Evolutionary conservation across 2,113 vertebrate species (phyloP), one percentile per base, ranked within the genome.

Genomic region (Paramisgurnus dabryanus): DNA sequence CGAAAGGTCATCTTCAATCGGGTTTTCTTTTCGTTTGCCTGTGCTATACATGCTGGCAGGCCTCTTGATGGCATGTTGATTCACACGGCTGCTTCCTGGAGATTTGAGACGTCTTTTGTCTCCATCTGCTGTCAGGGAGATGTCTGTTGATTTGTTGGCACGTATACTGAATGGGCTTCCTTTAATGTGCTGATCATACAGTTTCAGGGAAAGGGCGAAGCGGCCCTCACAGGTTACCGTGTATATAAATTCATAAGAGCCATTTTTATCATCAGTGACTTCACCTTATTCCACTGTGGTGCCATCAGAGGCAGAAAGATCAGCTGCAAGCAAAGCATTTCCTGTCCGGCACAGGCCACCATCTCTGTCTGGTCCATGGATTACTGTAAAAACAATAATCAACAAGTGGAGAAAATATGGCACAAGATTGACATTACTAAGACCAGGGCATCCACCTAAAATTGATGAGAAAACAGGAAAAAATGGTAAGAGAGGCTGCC

Each of bases 21-120:
- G 95, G 80, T 98, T 98, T 87, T 98, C 96, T 94, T 97, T 99
- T 88, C 95, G 93, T 85, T 96, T 95, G 1, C 96, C 95, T 0
- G 95, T 96, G 92, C 98, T 98, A 93, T 97, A 98, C 96, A 97
- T 97, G 87, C 97, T 98, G 0, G 96, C 95, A 1, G 97, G 96
- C 67, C 96, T 94, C 82, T 97, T 98, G 84, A 98, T 94, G 13
- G 96, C 95, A 78, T 95, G 96, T 89, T 97, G 96, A 87, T 97
- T 98, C 60, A 98, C 92, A 0, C 98, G 96, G 3, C 94, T 91
- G 0, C 95, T 96, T 11, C 96, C 94, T 0, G 96, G 96, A 81
- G 96, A 97, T 84, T 98, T 98, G 9, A 97, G 94, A 50, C 95
- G 93, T 83, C 95, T 94, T 90, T 98, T 98, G 43, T 94, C 90